These are phyloP conservation scores for Ophraella communa DNA, from an alignment of 2,888 invertebrate species.

Conservation along the genomic window DNA sequence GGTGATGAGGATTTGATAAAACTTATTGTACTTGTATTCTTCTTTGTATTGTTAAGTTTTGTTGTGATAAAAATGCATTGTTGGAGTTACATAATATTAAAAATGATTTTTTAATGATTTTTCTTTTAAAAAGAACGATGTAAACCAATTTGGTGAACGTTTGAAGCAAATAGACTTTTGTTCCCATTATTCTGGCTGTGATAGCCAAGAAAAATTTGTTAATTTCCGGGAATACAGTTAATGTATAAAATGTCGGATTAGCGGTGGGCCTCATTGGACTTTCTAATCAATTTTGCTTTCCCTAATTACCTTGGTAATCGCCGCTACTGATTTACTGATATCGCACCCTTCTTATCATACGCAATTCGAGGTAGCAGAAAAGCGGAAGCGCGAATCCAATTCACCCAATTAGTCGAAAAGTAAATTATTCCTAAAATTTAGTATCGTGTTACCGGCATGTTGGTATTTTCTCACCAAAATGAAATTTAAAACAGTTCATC, in stretches of 20 bases:
- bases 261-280: neutral
- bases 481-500: slow-evolving; percentile 43
- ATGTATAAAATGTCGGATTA: neutral
- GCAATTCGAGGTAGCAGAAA: slow-evolving; percentile 1
- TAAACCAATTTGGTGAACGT: too few species aligned
- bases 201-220: neutral
- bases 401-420: slow-evolving; percentile 2
- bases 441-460: slow-evolving; percentile 26
- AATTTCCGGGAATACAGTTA: neutral
- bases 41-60: too few species aligned
- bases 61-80: too few species aligned
- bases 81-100: too few species aligned
- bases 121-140: too few species aligned
- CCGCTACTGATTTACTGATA: slow-evolving; percentile 3
- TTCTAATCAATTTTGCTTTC: neutral
- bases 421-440: slow-evolving; percentile 9
- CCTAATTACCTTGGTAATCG: neutral
- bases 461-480: slow-evolving; percentile 35
- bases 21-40: too few species aligned
- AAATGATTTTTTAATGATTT: too few species aligned
- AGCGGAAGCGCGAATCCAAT: slow-evolving; percentile 6
- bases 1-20: too few species aligned
- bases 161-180: too few species aligned
- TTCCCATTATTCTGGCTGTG: neutral
- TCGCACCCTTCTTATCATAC: slow-evolving; percentile 5